A percentile compares a stretch with the other conserved stretches of the same genome.
Evolutionary conservation across 2,888 invertebrate genomes (phyloP).

Genomic region (Pogonocherus hispidulus): DNA sequence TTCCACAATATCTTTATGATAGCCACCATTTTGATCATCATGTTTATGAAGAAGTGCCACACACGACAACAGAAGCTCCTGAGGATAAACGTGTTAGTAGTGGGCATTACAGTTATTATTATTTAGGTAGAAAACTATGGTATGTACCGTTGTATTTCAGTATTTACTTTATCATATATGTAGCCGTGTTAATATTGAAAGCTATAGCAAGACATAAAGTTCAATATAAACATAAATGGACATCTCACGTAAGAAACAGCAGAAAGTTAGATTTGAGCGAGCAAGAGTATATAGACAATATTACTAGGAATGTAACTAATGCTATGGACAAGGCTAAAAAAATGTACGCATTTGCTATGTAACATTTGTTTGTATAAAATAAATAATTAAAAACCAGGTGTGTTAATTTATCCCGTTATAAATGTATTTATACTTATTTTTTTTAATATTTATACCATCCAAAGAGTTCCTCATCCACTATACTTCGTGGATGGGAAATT

Average conservation of each 20-base stretch:
- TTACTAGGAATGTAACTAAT: slow-evolving; percentile 56
- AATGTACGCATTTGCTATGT: no score
- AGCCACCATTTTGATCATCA: no score
- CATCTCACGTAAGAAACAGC: slow-evolving; percentile 45
- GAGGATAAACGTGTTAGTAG: slow-evolving; percentile 74
- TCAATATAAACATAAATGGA: slow-evolving; percentile 73
- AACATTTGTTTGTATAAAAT: slow-evolving; percentile 30
- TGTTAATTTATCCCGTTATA: no score
- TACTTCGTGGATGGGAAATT: no score
- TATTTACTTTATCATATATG: slow-evolving; percentile 79
- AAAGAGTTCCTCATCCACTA: no score
- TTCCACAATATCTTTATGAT: slow-evolving; percentile 67
- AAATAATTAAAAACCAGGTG: no score
- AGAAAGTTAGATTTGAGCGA: slow-evolving; percentile 48
- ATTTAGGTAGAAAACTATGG: slow-evolving; percentile 81
- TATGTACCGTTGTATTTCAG: slow-evolving; percentile 75
- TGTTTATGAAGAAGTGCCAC: slow-evolving; percentile 66
- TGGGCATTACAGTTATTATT: slow-evolving; percentile 80
- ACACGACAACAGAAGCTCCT: slow-evolving; percentile 68
- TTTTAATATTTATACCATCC: no score
- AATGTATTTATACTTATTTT: no score
- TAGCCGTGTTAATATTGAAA: slow-evolving; percentile 79
- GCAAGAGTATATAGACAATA: slow-evolving; percentile 48
- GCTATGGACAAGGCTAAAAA: slow-evolving; percentile 54
- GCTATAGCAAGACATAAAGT: no score